Conservation (phyloP, 2,113 vertebrate genomes). For the Ahaetulla prasina region DNA sequence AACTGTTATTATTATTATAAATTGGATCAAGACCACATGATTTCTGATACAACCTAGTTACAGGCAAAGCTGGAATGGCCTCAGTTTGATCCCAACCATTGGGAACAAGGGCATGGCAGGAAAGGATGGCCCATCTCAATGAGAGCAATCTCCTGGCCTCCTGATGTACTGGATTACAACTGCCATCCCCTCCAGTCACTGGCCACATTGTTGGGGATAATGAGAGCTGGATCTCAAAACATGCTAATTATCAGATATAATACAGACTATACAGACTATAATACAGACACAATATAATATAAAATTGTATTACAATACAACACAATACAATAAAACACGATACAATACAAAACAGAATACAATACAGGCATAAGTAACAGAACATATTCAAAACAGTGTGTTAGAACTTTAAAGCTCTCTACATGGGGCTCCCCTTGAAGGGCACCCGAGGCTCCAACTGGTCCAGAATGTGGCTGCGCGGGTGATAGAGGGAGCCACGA, state of each 20-base stretch:
- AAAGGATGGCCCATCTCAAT: background rate
- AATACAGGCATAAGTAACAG: background rate
- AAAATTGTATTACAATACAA: background rate
- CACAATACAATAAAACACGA: too few species aligned
- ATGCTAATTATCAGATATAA: background rate
- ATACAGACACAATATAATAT: background rate
- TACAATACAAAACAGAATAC: background rate
- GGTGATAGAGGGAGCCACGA: too few species aligned
- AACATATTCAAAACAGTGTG: background rate
- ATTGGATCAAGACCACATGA: background rate
- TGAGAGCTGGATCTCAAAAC: background rate
- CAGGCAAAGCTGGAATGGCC: background rate
- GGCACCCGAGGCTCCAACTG: too few species aligned
- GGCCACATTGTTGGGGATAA: background rate
- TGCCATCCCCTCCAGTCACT: background rate
- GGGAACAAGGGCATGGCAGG: background rate
- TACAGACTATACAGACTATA: too few species aligned
- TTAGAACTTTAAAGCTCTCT: too few species aligned
- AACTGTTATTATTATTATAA: too few species aligned
- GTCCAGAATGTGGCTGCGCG: too few species aligned
- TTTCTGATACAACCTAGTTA: background rate
- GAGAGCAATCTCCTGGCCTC: background rate
- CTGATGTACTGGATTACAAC: background rate
- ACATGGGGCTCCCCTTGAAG: too few species aligned
- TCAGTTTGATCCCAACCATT: background rate